These are phyloP conservation scores for Bufo gargarizans DNA, from an alignment of 2,113 vertebrate species.

Conservation along the genomic window DNA sequence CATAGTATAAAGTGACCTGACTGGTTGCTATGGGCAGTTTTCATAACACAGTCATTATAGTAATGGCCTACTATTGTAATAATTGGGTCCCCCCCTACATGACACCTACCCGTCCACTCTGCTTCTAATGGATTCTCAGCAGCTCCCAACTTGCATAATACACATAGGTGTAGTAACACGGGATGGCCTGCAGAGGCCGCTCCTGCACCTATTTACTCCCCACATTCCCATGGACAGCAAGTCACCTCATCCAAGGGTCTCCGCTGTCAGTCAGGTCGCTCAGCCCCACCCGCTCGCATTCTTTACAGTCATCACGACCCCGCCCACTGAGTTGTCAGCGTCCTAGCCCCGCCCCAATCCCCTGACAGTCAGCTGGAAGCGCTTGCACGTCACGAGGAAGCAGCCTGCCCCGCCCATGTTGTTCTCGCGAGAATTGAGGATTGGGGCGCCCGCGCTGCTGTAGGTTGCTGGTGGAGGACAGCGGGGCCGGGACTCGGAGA, in stretches of 20 bases:
- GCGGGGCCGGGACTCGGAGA: conserved; percentile 5
- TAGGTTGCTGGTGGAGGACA: conserved; percentile 43
- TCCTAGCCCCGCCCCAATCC: conserved; percentile 4
- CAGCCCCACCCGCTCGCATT: not conserved
- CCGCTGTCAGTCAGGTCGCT: not conserved
- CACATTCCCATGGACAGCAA: not conserved
- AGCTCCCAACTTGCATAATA: not conserved
- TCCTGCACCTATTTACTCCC: not conserved
- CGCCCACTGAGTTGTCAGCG: not conserved
- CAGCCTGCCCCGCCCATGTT: conserved; percentile 40
- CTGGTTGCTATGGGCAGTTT: too few relatives aligned
- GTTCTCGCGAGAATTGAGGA: conserved; percentile 52
- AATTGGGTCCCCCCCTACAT: too few relatives aligned
- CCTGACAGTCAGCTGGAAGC: conserved; percentile 56
- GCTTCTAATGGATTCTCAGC: too few relatives aligned
- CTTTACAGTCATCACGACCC: not conserved
- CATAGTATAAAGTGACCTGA: too few relatives aligned
- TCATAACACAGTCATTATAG: too few relatives aligned
- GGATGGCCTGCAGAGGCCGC: conserved; percentile 14
- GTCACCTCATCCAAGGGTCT: not conserved
- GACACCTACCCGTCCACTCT: too few relatives aligned
- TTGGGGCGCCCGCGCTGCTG: conserved; percentile 55
- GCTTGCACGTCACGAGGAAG: conserved; percentile 41
- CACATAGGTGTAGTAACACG: not conserved
- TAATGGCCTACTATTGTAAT: too few relatives aligned